phyloP scores from a whole-genome alignment of 2,888 invertebrate species.

The Choreutis nemorana region DNA sequence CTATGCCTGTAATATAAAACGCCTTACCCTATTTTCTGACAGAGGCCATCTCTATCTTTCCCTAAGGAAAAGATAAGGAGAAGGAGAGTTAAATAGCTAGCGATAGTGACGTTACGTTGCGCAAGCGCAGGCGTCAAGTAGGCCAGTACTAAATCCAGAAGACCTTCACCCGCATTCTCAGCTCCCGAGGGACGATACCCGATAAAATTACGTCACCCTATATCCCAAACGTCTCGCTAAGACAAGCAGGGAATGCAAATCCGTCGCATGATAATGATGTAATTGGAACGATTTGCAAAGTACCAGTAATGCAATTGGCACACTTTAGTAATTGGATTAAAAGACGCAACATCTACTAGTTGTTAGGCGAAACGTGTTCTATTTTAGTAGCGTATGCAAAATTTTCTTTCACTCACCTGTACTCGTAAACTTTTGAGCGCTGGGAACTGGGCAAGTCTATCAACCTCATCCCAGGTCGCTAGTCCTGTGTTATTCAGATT shows the following conservation, averaged over 20 bases:
- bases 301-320: conserved; percentile 18
- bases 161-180: conserved; percentile 56
- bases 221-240: no score
- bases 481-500: conserved; percentile 87
- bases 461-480: conserved; percentile 89
- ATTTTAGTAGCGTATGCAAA: no score
- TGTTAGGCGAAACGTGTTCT: no score
- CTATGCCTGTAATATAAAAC: no score
- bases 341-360: no score
- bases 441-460: conserved; percentile 84
- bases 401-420: conserved; percentile 61
- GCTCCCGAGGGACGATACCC: conserved; percentile 32
- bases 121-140: conserved; percentile 38
- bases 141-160: conserved; percentile 52
- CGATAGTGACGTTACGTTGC: conserved; percentile 22
- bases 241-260: no score
- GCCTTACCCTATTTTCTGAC: no score
- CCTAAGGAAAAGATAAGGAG: no score
- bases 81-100: no score
- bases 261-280: conserved; percentile 7
- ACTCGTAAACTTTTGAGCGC: conserved; percentile 84
- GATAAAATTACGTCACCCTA: conserved; percentile 19
- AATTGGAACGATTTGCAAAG: conserved; percentile 13
- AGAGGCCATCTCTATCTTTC: no score
- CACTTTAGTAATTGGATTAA: conserved; percentile 10